These are phyloP conservation scores for Subacronicta megacephala DNA, from an alignment of 2,888 invertebrate species.

Conservation along the genomic window DNA sequence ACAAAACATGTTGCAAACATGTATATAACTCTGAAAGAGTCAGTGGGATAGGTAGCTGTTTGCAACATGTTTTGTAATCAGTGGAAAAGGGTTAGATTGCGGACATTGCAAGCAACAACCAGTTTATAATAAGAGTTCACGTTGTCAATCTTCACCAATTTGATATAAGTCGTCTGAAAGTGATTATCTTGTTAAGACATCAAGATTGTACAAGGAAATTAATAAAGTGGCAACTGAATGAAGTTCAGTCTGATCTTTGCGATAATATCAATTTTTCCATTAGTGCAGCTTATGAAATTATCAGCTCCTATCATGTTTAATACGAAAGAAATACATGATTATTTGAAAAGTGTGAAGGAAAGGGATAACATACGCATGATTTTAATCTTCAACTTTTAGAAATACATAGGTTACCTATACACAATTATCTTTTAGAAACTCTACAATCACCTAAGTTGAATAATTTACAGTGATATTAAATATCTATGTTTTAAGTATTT, in stretches of 20 bases:
- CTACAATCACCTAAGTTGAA: too few species aligned
- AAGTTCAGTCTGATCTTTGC: constrained; percentile 15
- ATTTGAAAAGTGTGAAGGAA: too few species aligned
- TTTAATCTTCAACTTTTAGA: too few species aligned
- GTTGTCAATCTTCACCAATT: constrained; percentile 40
- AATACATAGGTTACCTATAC: too few species aligned
- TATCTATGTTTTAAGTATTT: too few species aligned
- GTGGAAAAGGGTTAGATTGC: constrained; percentile 6
- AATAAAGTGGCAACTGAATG: constrained; percentile 22
- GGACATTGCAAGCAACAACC: constrained; percentile 28
- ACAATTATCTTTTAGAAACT: too few species aligned
- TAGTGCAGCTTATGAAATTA: background rate
- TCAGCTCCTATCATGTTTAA: background rate
- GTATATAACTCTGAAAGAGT: too few species aligned
- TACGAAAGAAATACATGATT: background rate
- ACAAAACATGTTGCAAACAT: too few species aligned
- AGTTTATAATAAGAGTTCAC: constrained; percentile 35
- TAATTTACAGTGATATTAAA: too few species aligned
- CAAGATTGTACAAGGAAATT: constrained; percentile 44
- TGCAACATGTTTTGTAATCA: too few species aligned
- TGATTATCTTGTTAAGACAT: constrained; percentile 52
- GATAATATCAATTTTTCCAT: constrained; percentile 12
- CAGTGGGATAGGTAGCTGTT: too few species aligned
- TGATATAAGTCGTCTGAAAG: constrained; percentile 33
- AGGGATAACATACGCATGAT: too few species aligned